Conservation (phyloP, 2,888 invertebrate species). For the Eupithecia centaureata region DNA sequence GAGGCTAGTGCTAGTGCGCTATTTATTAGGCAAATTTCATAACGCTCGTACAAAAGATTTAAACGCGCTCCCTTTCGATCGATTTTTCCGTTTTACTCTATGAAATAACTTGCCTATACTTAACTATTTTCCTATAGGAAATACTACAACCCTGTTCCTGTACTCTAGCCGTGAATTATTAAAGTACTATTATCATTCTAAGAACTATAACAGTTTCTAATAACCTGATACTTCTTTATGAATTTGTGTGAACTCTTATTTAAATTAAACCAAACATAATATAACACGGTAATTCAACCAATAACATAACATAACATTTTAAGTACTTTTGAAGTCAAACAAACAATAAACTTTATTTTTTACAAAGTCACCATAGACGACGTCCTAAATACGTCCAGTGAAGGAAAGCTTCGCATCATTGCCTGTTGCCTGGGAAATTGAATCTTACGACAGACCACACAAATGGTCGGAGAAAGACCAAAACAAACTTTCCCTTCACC, state of each 20-base stretch:
- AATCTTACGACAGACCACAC: conserved; percentile 36
- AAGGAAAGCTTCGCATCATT: conserved; percentile 32
- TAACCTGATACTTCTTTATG: no score
- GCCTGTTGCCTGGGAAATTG: conserved; percentile 36
- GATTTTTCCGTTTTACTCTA: background rate
- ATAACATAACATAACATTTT: no score
- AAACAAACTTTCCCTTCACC: conserved; percentile 55
- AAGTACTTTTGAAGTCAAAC: no score
- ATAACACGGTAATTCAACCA: no score
- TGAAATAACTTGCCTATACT: no score
- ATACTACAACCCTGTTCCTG: background rate
- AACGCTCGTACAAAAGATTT: background rate
- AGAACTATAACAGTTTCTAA: no score
- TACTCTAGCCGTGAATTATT: no score
- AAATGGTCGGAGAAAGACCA: conserved; percentile 33
- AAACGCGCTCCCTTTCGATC: background rate
- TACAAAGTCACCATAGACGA: background rate
- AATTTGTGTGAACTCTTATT: no score
- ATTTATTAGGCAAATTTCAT: background rate
- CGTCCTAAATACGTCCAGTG: conserved; percentile 15
- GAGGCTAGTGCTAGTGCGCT: no score
- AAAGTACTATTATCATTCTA: no score
- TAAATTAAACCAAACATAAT: no score
- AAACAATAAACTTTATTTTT: no score
- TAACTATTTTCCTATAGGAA: background rate